These are phyloP conservation scores for Eufriesea mexicana DNA, from an alignment of 1,140 invertebrate genomes.

Conservation along the genomic window DNA sequence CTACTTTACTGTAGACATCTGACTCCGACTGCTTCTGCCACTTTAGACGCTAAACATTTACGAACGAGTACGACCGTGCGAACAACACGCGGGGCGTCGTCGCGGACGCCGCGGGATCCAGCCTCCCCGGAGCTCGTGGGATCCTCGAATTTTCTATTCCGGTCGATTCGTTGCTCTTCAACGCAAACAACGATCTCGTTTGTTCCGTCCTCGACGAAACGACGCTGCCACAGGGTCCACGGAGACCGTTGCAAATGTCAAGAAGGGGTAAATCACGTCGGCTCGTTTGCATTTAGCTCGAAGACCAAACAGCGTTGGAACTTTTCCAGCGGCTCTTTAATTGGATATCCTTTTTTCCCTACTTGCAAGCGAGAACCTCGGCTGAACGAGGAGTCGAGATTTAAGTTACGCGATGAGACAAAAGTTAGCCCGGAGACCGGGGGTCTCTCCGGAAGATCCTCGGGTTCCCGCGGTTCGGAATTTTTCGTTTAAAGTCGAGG, in stretches of 20 bases:
- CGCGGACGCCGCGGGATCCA: not conserved
- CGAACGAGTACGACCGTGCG: conserved; percentile 12
- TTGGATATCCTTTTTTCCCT: not conserved
- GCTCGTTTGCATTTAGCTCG: conserved; percentile 26
- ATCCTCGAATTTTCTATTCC: too few species aligned
- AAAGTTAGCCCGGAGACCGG: not conserved
- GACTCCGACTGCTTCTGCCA: conserved; percentile 29
- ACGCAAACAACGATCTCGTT: not conserved
- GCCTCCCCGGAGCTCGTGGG: not conserved
- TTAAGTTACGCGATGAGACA: conserved; percentile 40
- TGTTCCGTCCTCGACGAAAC: not conserved
- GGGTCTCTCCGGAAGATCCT: not conserved
- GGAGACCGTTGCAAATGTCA: not conserved
- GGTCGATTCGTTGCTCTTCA: not conserved
- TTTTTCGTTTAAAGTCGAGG: conserved; percentile 21
- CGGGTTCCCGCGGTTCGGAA: not conserved
- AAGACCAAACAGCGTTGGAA: conserved; percentile 23
- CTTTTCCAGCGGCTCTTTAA: conserved; percentile 16
- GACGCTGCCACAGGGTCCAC: not conserved
- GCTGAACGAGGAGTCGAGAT: not conserved
- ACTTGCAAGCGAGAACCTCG: not conserved
- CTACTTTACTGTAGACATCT: conserved; percentile 27
- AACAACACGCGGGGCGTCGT: not conserved
- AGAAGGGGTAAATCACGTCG: not conserved
- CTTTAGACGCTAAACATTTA: conserved; percentile 28